Base-by-base conservation (phyloP, 2,113 vertebrate species). In the Dicerorhinus sumatrensis region DNA sequence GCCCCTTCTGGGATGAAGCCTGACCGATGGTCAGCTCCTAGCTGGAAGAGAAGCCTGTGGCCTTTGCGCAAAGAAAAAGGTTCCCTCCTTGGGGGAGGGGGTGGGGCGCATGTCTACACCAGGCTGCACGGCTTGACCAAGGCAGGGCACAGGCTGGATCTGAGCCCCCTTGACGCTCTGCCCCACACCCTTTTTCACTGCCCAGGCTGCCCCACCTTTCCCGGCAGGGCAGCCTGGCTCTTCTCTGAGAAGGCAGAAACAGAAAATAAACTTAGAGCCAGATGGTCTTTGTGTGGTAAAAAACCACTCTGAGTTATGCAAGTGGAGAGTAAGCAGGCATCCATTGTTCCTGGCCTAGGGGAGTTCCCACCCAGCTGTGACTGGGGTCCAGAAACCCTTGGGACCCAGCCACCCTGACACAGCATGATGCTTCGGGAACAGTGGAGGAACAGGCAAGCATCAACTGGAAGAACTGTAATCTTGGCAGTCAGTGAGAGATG, bases 251-350 rank as follows among this genome's bases (percentile, higher is more conserved):
- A 86, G 33, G 42, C 54, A 95, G 51, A 86, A 62, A 60, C 63
- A 33, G 62, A 95, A 73, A 89, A 36, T 58, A 92, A 87, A 73
- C 54, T 48, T 46, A 87, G 39, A 91, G 73, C 75, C 89, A 90
- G 83, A 86, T 76, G 79, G 75, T 33, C 31, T 75, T 80, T 75
- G 12, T 62, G 48, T 60, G 76, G 93, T n/a, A 21, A 96, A n/a
- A 51, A 84, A 36, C 2, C 27, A 48, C 56, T 46, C 60, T 36
- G 42, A 93, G 56, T 76, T 67, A 31, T 29, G 23, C 33, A 51
- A 96, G 86, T 36, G 67, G 79, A 65, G 85, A 91, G 72, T 36
- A 39, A 97, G 73, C 92, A 63, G 48, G 46, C 86, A 36, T 29
- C 72, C 58, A 36, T 14, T 33, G 88, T 81, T 70, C 29, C 72